Evolutionary conservation across 2,113 vertebrate genomes (phyloP), one percentile per base, ranked within the genome.

Genomic region (Podocnemis expansa): DNA sequence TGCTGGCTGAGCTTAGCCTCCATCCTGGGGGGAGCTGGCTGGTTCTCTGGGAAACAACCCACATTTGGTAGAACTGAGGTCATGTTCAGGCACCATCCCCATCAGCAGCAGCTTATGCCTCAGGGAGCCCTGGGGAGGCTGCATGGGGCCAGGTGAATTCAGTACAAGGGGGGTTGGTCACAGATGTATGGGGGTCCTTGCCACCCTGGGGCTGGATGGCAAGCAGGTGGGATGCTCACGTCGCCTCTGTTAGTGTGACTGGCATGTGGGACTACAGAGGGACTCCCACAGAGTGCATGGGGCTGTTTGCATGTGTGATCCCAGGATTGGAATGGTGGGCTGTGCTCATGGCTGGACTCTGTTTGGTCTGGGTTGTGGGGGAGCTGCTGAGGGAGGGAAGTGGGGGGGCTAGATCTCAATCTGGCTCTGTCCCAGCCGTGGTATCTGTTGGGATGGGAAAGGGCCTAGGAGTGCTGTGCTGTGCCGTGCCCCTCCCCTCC

Each of bases 291-390:
- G 27, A 80, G 85, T 89, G 78, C 60, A 79, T 1, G 13, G 76
- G 89, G 1, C 3, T 96, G 93, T 85, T 56, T 45, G 95, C 82
- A 63, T 89, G 81, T 91, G 93, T 95, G 92, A 79, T 70, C 51
- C 43, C 56, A 83, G 58, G 90, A 84, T 76, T 78, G 80, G 79
- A 38, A 38, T 11, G 10, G 45, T 27, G 88, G n/a, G 45, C 12
- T 0, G 41, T 89, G 94, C 91, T n/a, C 41, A n/a, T 2, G 41
- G 75, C 3, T 13, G 75, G 49, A 51, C 49, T 51, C 49, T 13
- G 14, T 51, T 16, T 5, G 41, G 25, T 31, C 6, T 49, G 41
- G 29, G 25, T 24, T 11, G 1, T 6, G 12, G 41, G 25, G 12
- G 75, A 14, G 43, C 25, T 17, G 34, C 80, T 17, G 21, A 8